Percentiles rank a stretch among this genome's conserved stretches.
Evolutionary conservation across 37 sponge, comb jelly and placozoan species (phyloP).

Genomic region (Petrosia ficiformis): DNA sequence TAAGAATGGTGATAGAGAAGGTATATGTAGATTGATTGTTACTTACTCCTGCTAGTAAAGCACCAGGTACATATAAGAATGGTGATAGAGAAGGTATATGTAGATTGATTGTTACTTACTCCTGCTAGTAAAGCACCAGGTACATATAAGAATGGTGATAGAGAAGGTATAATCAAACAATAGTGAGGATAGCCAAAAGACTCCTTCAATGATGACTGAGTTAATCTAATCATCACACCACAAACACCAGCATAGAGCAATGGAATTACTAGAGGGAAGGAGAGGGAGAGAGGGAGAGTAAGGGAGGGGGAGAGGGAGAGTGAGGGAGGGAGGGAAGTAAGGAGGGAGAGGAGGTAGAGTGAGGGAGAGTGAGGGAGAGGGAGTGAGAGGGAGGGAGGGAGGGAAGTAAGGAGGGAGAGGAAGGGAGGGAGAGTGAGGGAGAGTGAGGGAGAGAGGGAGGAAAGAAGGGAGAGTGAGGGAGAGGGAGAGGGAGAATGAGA

Average conservation of each 20-base stretch:
- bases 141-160: neutral
- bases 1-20: no score
- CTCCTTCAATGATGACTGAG: neutral
- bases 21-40: no score
- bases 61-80: no score
- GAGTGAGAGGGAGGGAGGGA: neutral
- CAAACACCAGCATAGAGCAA: neutral
- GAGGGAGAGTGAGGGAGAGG: neutral
- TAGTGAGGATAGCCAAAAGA: neutral
- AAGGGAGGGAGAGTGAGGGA: neutral
- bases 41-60: no score
- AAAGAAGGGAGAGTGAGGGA: neutral
- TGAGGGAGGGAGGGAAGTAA: neutral
- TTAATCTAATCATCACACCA: neutral
- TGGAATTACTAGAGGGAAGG: neutral
- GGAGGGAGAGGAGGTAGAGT: conserved; percentile 1
- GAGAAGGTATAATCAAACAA: neutral
- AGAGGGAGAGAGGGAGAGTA: neutral
- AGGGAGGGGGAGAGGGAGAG: neutral
- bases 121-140: neutral
- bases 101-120: no score
- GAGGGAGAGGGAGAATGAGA: conserved; percentile 4
- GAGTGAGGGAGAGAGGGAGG: neutral
- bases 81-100: no score
- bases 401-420: neutral